Base-by-base conservation (phyloP, 1,140 invertebrate species). In the Leptonema lineaticorne region DNA sequence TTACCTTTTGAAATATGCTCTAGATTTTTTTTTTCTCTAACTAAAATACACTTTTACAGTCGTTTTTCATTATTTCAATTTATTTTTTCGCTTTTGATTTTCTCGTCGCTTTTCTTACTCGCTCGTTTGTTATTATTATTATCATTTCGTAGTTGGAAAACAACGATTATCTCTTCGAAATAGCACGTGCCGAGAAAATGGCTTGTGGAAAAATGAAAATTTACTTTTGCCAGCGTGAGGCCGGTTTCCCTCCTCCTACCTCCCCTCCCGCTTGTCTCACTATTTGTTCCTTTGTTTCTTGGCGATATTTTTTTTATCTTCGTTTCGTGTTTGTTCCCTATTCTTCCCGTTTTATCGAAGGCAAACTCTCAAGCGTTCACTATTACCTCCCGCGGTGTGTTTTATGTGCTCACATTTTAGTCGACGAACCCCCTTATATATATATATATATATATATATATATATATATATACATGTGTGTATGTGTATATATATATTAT, bases 211-310 rank as follows among this genome's bases (percentile, higher is more conserved):
- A 59, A 33, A 59, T 33, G 57, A 59, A 59, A 59, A 33, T 59
- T 30, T 41, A 16, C 24, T 48, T 41, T 53, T 26, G 20, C 50
- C 37, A 53, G 50, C 24, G n/a, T 53, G 50, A 53, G 50, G 50
- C 37, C 37, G 11, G 37, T 41, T 9, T 41, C 2, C 37, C 37
- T 16, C n/a, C n/a, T n/a, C n/a, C n/a, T n/a, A n/a, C n/a, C n/a
- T n/a, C n/a, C n/a, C n/a, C n/a, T n/a, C n/a, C n/a, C n/a, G n/a
- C 11, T 14, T 41, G 37, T 16, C 37, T 53, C 50, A 22, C 50
- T 53, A 59, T 59, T 22, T 59, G 28, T 59, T 30, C 57, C 22
- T 59, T 30, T 59, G 57, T 59, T 59, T 28, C 57, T 30, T 30
- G 4, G 57, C 28, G 57, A 18, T 59, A 33, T n/a, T n/a, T n/a